Evolutionary conservation across 2,113 vertebrate genomes (phyloP).

Genomic region (Prietella phreatophila): DNA sequence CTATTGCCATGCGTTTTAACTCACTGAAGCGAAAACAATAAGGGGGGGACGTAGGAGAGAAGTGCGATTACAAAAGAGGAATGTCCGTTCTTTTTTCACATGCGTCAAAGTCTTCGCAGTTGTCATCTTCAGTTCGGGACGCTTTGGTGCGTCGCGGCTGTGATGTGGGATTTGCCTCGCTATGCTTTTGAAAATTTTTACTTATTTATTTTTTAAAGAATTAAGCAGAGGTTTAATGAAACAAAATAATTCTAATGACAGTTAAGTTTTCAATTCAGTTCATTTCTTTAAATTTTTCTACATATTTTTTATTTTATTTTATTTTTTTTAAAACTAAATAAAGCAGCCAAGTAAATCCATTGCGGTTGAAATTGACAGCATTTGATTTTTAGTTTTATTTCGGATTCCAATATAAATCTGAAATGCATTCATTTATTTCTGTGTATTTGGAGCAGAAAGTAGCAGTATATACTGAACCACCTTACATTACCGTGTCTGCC

Average conservation of each 20-base stretch:
- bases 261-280: background rate
- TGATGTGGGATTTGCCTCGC: slow-evolving; percentile 19
- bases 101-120: background rate
- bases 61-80: slow-evolving; percentile 7
- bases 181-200: background rate
- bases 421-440: background rate
- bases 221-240: background rate
- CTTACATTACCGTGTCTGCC: slow-evolving; percentile 49
- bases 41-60: background rate
- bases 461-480: background rate
- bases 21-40: background rate
- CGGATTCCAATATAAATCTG: background rate
- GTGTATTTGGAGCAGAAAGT: background rate
- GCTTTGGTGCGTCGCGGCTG: background rate
- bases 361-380: background rate
- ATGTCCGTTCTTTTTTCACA: background rate
- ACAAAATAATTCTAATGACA: no score
- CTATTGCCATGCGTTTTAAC: slow-evolving; percentile 4
- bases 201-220: background rate
- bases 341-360: background rate
- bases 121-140: background rate
- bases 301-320: background rate
- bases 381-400: background rate
- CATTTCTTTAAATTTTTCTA: background rate
- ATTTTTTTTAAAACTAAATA: background rate